Conservation (phyloP, 1,140 invertebrate genomes). For the Drosophila eugracilis region DNA sequence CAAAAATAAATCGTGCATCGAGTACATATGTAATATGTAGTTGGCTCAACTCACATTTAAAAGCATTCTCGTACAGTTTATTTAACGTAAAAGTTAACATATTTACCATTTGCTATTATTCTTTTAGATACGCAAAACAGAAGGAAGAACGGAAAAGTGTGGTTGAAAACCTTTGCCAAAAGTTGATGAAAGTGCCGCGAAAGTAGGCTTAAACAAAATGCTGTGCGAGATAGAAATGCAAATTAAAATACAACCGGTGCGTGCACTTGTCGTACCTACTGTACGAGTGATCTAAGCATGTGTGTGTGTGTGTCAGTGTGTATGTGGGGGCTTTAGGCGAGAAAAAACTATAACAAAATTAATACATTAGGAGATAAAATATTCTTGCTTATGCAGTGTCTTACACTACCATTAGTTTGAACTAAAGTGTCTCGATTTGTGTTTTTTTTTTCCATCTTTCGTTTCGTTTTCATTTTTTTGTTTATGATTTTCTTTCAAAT, state of each 20-base stretch:
- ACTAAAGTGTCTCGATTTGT: constrained; percentile 80
- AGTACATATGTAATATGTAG: constrained; percentile 57
- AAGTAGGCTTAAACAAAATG: constrained; percentile 48
- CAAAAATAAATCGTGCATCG: constrained; percentile 61
- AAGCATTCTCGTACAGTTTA: constrained; percentile 53
- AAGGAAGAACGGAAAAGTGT: constrained; percentile 10
- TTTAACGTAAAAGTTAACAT: constrained; percentile 59
- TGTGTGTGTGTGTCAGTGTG: constrained; percentile 26
- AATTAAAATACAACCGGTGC: constrained; percentile 71
- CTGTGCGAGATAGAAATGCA: constrained; percentile 72
- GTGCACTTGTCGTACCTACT: constrained; percentile 63
- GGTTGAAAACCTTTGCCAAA: constrained; percentile 25
- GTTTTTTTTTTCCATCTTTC: constrained; percentile 39
- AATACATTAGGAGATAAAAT: constrained; percentile 79
- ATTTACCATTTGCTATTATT: constrained; percentile 60
- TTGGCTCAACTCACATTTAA: constrained; percentile 60
- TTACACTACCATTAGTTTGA: constrained; percentile 82
- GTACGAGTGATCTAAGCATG: constrained; percentile 45
- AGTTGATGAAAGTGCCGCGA: constrained; percentile 44
- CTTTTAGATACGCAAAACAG: constrained; percentile 24
- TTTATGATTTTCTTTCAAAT: constrained; percentile 50
- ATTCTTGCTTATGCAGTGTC: constrained; percentile 82
- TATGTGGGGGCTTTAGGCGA: constrained; percentile 46
- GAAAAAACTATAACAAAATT: constrained; percentile 78
- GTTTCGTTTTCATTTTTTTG: constrained; percentile 36